Evolutionary conservation across 2,888 invertebrate species (phyloP).

Genomic region (Acleris literana): DNA sequence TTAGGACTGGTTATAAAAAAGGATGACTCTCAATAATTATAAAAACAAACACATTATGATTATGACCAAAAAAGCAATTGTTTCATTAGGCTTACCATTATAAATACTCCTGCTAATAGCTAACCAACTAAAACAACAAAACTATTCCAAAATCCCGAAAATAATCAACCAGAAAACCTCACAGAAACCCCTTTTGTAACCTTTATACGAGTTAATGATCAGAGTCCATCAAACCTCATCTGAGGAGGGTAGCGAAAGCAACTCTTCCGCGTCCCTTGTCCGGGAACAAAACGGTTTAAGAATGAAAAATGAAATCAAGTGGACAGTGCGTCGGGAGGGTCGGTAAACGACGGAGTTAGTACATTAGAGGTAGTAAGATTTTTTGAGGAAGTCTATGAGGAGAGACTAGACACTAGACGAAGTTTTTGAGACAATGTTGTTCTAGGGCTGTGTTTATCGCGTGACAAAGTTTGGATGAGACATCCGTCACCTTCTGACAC

Average conservation of each 20-base stretch:
- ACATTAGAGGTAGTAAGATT: conserved; percentile 12
- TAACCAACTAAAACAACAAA: background rate
- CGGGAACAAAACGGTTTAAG: conserved; percentile 75
- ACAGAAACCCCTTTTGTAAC: conserved; percentile 24
- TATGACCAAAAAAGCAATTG: too few species aligned
- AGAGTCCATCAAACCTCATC: conserved; percentile 53
- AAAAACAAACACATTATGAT: too few species aligned
- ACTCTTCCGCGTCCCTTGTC: conserved; percentile 74
- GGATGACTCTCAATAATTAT: too few species aligned
- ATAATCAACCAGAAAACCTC: conserved; percentile 11
- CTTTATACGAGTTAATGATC: conserved; percentile 68
- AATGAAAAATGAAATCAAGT: conserved; percentile 82
- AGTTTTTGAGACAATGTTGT: too few species aligned
- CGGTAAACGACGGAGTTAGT: conserved; percentile 47
- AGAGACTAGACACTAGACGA: too few species aligned
- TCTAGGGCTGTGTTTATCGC: too few species aligned
- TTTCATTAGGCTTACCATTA: too few species aligned
- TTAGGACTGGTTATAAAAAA: too few species aligned
- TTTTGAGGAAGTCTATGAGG: background rate
- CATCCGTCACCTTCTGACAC: too few species aligned
- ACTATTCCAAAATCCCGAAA: background rate
- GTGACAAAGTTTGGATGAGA: too few species aligned
- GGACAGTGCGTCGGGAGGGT: conserved; percentile 57
- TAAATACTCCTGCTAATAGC: too few species aligned
- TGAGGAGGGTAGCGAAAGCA: conserved; percentile 70